These are phyloP conservation scores for Cebus imitator DNA, from an alignment of 2,113 vertebrate species.

Conservation along the genomic window DNA sequence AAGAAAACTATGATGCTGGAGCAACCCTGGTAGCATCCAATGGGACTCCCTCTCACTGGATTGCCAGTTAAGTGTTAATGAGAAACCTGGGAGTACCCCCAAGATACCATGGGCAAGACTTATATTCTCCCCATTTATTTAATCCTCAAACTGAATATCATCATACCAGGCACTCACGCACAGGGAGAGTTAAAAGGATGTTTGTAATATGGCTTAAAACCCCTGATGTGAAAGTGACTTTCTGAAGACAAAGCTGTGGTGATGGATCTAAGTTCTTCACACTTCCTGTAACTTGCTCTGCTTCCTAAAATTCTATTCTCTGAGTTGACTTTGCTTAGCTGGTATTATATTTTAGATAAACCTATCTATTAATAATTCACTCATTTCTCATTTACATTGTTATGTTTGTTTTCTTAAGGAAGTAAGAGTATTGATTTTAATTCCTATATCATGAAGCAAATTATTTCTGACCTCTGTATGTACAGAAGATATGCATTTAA, in stretches of 20 bases:
- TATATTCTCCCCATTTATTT: neutral
- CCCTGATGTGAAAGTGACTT: neutral
- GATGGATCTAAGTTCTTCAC: neutral
- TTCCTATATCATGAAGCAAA: slow-evolving; percentile 78
- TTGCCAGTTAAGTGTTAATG: neutral
- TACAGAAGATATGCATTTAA: slow-evolving; percentile 72
- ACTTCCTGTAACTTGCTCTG: slow-evolving; percentile 39
- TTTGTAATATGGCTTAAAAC: neutral
- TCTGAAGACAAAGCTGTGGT: neutral
- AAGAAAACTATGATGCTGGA: neutral
- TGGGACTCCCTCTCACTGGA: neutral
- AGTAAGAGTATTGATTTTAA: slow-evolving; percentile 80
- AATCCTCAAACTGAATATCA: neutral
- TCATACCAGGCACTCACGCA: neutral
- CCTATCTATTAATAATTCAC: slow-evolving; percentile 77
- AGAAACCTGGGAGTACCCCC: neutral
- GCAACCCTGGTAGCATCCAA: neutral
- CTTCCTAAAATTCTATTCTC: slow-evolving; percentile 47
- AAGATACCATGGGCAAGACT: neutral
- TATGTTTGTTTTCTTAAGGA: slow-evolving; percentile 77
- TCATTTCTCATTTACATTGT: slow-evolving; percentile 73
- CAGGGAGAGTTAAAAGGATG: neutral
- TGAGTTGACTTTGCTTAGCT: slow-evolving; percentile 65
- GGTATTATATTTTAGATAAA: slow-evolving; percentile 69
- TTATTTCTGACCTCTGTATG: slow-evolving; percentile 77